A percentile compares a stretch with the other conserved stretches of the same genome.
phyloP scores from a whole-genome alignment of 2,113 vertebrate genomes.

The Melierax canorus region DNA sequence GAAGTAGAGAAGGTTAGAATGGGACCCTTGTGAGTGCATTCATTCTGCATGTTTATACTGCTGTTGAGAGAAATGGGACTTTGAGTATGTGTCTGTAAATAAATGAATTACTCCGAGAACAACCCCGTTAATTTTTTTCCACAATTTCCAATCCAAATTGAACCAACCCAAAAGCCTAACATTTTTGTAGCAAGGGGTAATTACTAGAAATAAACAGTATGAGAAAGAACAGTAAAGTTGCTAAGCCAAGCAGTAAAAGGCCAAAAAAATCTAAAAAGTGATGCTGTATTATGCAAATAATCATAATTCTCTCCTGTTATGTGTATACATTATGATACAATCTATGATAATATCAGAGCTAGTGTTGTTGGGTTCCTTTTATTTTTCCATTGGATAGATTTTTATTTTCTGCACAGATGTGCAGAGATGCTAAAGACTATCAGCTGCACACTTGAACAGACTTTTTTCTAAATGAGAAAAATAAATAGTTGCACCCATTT shows the following conservation, averaged over 20 bases:
- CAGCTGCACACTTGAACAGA: background rate
- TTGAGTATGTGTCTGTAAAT: background rate
- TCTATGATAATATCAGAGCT: background rate
- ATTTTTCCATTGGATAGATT: background rate
- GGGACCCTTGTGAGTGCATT: background rate
- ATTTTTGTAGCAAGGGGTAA: background rate
- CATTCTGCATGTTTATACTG: background rate
- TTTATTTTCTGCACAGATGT: background rate
- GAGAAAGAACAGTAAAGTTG: background rate
- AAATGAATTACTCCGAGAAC: background rate
- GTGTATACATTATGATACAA: background rate
- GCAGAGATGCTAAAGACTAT: background rate
- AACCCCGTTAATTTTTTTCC: background rate
- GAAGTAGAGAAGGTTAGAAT: background rate
- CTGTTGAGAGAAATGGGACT: background rate
- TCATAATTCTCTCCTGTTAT: background rate
- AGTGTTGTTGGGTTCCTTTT: background rate
- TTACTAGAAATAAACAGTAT: background rate
- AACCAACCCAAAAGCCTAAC: background rate
- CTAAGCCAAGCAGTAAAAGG: background rate
- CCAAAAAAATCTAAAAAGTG: background rate
- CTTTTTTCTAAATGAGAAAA: background rate
- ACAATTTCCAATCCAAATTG: background rate
- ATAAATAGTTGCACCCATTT: background rate
- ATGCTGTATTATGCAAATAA: background rate